A percentile compares a stretch with the other conserved stretches of the same genome.
Evolutionary conservation across 2,888 invertebrate genomes (phyloP).

Genomic region (Mesoligia furuncula): DNA sequence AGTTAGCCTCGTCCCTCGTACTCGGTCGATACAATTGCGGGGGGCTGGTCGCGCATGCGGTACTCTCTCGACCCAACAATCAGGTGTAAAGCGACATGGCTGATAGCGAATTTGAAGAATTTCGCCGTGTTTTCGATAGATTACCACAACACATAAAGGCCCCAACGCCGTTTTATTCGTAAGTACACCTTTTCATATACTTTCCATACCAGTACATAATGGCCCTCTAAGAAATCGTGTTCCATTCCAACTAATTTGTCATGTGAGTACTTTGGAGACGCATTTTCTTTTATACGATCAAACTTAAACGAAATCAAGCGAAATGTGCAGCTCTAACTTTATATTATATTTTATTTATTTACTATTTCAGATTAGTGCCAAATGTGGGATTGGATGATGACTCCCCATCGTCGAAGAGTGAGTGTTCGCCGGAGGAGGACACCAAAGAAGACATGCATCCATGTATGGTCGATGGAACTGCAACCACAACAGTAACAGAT

Average conservation of each 20-base stretch:
- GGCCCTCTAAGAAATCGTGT: slow-evolving; percentile 39
- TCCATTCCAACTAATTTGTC: slow-evolving; percentile 63
- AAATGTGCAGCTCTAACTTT: not conserved
- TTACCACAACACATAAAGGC: slow-evolving; percentile 94
- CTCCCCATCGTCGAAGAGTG: slow-evolving; percentile 95
- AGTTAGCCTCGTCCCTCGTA: slow-evolving; percentile 53
- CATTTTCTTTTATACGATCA: slow-evolving; percentile 7
- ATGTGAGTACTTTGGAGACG: slow-evolving; percentile 62
- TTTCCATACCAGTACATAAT: slow-evolving; percentile 12
- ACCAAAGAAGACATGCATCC: slow-evolving; percentile 72
- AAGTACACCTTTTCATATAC: slow-evolving; percentile 87
- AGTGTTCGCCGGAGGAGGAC: slow-evolving; percentile 92
- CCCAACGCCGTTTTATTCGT: slow-evolving; percentile 97
- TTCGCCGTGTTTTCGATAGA: slow-evolving; percentile 96
- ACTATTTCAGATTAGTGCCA: slow-evolving; percentile 93
- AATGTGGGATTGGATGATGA: slow-evolving; percentile 95
- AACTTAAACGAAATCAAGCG: not conserved
- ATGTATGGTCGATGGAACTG: slow-evolving; percentile 90
- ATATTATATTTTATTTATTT: slow-evolving; percentile 3
- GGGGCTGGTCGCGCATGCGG: slow-evolving; percentile 82
- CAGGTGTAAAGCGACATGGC: slow-evolving; percentile 95
- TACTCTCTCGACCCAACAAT: slow-evolving; percentile 89
- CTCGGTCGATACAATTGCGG: slow-evolving; percentile 82
- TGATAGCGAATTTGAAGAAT: slow-evolving; percentile 98
- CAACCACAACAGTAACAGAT: slow-evolving; percentile 66